Evolutionary conservation across 2,797 vertebrate genomes (phyloP), one percentile per base, ranked within the genome.

Genomic region (Sciaenops ocellatus): DNA sequence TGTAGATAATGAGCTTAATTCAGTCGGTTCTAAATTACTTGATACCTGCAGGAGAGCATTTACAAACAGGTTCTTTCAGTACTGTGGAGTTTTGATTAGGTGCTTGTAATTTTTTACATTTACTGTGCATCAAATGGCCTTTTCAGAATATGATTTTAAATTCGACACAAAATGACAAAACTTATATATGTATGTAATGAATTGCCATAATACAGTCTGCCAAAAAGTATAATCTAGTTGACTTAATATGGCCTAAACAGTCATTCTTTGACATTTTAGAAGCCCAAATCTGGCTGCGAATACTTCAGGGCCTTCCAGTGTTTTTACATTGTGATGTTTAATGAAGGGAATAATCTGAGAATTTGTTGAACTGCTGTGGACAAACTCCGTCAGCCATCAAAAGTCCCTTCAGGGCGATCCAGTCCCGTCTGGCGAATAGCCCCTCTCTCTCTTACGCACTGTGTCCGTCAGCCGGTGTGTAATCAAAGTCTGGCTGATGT

Each of bases 391-490:
- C 63, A 67, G 22, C 44, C 38, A 60, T 64, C 41, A 64, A 42
- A 30, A 41, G 12, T 42, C 10, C 52, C 22, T 24, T 42, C 20
- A 64, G 15, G 51, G 28, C 9, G 2, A 26, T 22, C 3, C 24
- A 52, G 28, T 46, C 62, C 63, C 20, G 0, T 24, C 54, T 24
- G 64, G 15, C 16, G 52, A 22, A 26, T 15, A 10, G 4, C 48
- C 10, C 47, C 6, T 26, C 47, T 47, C 10, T 51, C 6, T 26
- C 20, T 18, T 60, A 5, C 22, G 47, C 9, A 24, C 28, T 64
- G 22, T 17, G 18, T 59, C 60, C 28, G 22, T 77, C 74, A 75
- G 66, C 66, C 75, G 63, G 41, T 54, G 41, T 59, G 67, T 22
- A 52, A 47, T 38, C 30, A 15, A 26, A 81, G 65, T 51, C 8